A percentile compares a stretch with the other conserved stretches of the same genome.
phyloP scores from a whole-genome alignment of 2,113 vertebrate genomes.

The Promerops cafer region DNA sequence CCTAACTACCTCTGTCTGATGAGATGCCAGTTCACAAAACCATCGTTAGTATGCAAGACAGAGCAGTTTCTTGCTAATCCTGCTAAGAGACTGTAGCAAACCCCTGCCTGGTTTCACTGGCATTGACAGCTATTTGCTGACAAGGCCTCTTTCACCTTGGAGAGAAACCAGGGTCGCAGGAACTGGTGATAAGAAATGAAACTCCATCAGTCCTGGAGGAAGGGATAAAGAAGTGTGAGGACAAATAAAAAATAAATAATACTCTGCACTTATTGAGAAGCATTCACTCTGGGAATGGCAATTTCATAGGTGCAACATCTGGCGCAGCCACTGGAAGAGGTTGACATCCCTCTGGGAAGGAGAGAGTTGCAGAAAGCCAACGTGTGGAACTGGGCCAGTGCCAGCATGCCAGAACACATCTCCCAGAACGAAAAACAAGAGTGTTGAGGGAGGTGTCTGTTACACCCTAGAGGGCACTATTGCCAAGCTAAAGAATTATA shows the following conservation, averaged over 20 bases:
- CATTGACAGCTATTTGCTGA: not conserved
- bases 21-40: not conserved
- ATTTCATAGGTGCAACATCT: not conserved
- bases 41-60: not conserved
- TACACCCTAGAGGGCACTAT: conserved; percentile 52
- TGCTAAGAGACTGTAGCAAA: not conserved
- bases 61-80: not conserved
- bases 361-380: not conserved
- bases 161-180: not conserved
- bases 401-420: not conserved
- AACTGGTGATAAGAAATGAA: conserved; percentile 31
- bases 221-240: conserved; percentile 18
- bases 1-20: not conserved
- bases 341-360: not conserved
- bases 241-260: conserved; percentile 19
- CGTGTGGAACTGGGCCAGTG: not conserved
- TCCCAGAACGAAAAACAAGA: not conserved
- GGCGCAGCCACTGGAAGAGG: not conserved
- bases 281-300: not conserved
- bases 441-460: not conserved
- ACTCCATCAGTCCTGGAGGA: conserved; percentile 29
- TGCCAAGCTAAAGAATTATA: not conserved
- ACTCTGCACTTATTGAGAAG: not conserved
- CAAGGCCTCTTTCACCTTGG: conserved; percentile 7
- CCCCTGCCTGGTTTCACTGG: not conserved